These are phyloP conservation scores for Papilio glaucus DNA, from an alignment of 1,140 invertebrate species.

Conservation along the genomic window DNA sequence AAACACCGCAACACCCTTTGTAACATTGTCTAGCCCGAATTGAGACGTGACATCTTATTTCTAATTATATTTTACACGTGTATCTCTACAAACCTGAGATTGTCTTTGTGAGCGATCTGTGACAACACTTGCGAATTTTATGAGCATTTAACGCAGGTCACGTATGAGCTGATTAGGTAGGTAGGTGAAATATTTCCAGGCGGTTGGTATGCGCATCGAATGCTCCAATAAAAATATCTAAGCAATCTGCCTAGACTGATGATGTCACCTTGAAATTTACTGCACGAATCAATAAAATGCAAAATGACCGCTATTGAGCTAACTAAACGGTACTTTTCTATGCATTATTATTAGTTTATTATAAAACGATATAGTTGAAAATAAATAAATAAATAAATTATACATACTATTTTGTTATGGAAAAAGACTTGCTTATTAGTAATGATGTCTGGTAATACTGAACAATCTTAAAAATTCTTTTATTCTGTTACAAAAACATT, in stretches of 20 bases:
- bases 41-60: background rate
- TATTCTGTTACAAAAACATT: no score
- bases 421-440: no score
- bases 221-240: slow-evolving; percentile 40
- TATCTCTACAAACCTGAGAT: background rate
- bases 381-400: no score
- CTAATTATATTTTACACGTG: slow-evolving; percentile 1
- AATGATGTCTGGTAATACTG: no score
- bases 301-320: background rate
- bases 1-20: no score
- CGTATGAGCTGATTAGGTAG: slow-evolving; percentile 46
- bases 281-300: background rate
- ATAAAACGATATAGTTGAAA: no score
- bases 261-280: slow-evolving; percentile 30
- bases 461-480: no score
- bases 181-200: slow-evolving; percentile 39
- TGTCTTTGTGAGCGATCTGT: background rate
- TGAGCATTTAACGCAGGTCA: slow-evolving; percentile 42
- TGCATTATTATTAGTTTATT: no score
- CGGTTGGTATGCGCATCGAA: slow-evolving; percentile 36
- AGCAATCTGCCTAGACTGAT: slow-evolving; percentile 37
- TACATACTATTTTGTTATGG: no score
- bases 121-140: slow-evolving; percentile 32
- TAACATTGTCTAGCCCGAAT: no score
- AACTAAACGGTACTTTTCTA: slow-evolving; percentile 14